Evolutionary conservation across 1,140 invertebrate species (phyloP).

Genomic region (Tetranychus urticae): DNA sequence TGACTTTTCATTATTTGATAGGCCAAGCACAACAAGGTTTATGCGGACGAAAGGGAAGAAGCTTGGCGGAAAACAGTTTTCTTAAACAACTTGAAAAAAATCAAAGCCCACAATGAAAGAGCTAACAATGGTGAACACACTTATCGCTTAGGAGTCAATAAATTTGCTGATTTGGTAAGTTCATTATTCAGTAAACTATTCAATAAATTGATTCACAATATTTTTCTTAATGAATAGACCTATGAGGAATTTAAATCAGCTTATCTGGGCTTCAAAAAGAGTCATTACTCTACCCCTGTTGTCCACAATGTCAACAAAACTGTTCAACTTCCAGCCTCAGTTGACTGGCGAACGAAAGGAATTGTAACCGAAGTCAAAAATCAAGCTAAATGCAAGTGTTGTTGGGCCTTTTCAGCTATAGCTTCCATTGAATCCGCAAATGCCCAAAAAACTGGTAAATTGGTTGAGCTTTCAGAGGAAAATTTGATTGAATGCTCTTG

Average conservation of each 20-base stretch:
- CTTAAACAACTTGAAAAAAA: no score
- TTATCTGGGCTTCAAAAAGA: no score
- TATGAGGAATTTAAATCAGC: no score
- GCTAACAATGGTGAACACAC: no score
- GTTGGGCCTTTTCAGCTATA: conserved; percentile 20
- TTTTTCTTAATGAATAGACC: no score
- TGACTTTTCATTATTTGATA: not conserved
- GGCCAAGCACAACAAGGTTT: not conserved
- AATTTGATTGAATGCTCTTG: conserved; percentile 18
- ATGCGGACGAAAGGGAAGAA: no score
- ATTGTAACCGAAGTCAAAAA: conserved; percentile 56
- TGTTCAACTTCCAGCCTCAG: conserved; percentile 32
- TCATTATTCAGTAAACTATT: no score
- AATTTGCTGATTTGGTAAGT: no score
- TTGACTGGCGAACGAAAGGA: conserved; percentile 62
- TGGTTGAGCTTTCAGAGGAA: conserved; percentile 41
- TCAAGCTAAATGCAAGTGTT: conserved; percentile 39
- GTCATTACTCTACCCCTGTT: not conserved
- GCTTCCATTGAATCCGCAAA: conserved; percentile 40
- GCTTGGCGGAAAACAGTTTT: no score
- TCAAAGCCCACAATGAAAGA: no score
- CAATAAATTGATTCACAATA: no score
- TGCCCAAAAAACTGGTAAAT: conserved; percentile 50
- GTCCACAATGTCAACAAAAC: conserved; percentile 10
- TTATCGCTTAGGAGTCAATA: no score